Base-by-base conservation (phyloP, 2,888 invertebrate species). In the Candidula unifasciata region DNA sequence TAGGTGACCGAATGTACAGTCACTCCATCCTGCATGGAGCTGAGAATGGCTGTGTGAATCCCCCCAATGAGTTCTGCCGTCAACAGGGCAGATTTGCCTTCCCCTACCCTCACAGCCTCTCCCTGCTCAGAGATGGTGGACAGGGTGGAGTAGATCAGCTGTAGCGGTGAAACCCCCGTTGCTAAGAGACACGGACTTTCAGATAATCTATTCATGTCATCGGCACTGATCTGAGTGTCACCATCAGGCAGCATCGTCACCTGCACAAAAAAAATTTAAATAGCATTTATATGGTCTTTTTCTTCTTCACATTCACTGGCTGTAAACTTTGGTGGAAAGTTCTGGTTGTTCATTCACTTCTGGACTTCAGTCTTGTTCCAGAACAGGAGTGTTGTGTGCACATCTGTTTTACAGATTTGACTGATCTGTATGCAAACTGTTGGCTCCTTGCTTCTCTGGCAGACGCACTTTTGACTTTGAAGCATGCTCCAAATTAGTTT, bases 71-170 rank as follows among this genome's bases (percentile, higher is more conserved):
- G 82, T 57, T 88, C 87, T 13, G 86, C 84, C 1, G 88, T 87
- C 57, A 87, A 83, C n/a, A 82, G 79, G 13, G 86, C 64, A 16
- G 86, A 86, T 0, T 83, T 76, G 21, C 82, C 80, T 21, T 86
- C 86, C 33, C 82, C 80, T 16, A 71, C 64, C 54, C 16, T 82
- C n/a, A 84, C 83, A 10, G 78, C 69, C 10, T 87, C 83, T 24
- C 84, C 71, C 66, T 89, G 89, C 69, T 91, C 89, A 10, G 90
- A 88, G 24, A 91, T 90, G 30, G 90, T 90, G 83, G 89, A 90
- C n/a, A 91, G 84, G 3, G 91, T 91, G 10, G 89, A 89, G 82
- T 90, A 90, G 35, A 92, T 91, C 33, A 92, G 87, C 87, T 91
- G 90, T 0, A 90, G 89, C 3, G 91, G 89, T 21, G 89, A 87